Evolutionary conservation across 2,888 invertebrate genomes (phyloP), one percentile per base, ranked within the genome.

Genomic region (Pomacea canaliculata): DNA sequence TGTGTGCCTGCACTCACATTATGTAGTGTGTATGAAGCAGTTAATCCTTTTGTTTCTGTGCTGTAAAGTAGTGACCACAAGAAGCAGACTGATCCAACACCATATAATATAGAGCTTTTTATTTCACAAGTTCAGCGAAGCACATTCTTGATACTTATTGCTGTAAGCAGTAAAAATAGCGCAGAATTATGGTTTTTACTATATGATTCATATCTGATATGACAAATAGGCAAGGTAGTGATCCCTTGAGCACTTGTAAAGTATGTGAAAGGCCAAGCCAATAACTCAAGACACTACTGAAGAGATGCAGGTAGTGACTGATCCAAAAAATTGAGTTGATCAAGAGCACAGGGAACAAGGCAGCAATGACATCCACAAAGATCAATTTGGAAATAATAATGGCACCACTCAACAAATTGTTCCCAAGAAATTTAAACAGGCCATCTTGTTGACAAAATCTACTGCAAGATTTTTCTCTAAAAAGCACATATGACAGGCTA

Each of bases 101-200:
- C 51, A 56, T 56, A 16, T 56, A 56, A 56, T 56, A 56, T 56
- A 56, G 51, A 56, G 51, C 2, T 56, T 10, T 56, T 56, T 56
- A 56, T 56, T 56, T 56, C 51, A 56, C 51, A 56, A 13, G 51
- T 63, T 63, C 78, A 80, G 78, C 78, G 74, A 80, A 78, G 80
- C 78, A 77, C 73, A 76, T 76, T 51, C 73, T 65, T 66, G 71
- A 51, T 71, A 76, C 56, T 73, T 76, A 75, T 78, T 80, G 78
- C 80, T 78, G 48, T 16, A 80, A 80, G 79, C 79, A 76, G 74
- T 74, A 67, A 49, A 74, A 74, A n/a, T 74, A 62, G 68, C 68
- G 69, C 13, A 68, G 69, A 74, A 74, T 74, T 74, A 48, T 27
- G 56, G 68, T 74, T 69, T 69, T n/a, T 68, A 68, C 74, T 68